Evolutionary conservation across 2,113 vertebrate species (phyloP), one percentile per base, ranked within the genome.

Genomic region (Pelecanoides urinatrix): DNA sequence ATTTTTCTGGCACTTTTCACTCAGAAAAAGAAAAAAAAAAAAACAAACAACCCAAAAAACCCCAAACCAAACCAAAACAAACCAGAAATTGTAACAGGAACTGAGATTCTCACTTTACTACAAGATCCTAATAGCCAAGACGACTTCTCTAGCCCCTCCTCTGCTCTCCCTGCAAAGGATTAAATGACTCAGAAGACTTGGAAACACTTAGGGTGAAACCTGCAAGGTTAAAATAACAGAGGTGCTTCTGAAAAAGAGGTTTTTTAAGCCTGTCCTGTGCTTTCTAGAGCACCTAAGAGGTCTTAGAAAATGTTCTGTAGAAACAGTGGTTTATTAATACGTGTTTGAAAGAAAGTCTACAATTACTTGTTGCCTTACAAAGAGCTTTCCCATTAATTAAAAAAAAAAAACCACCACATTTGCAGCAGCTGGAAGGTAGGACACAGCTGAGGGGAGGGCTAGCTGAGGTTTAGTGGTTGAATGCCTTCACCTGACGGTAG

Each of bases 281-380:
- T 68, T 65, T 42, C 36, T 55, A 11, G 62, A 52, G 42, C 42
- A 38, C 13, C 10, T 14, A 16, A 40, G 30, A 30, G 16, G 6
- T 7, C 47, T 44, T 15, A 22, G 13, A 56, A 72, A n/a, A 40
- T 0, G 1, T 63, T 29, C 27, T 29, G 27, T 30, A 42, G 12
- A 17, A 66, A 16, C 2, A 19, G 6, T 10, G 17, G 8, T 55
- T 84, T 40, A 27, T 63, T 29, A 10, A 44, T 22, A 34, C 0
- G 0, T 0, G 5, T 36, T 49, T 38, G 11, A 67, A 71, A 11
- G 16, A 7, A 16, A 9, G 8, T 32, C 34, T 40, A 1, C 45
- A 44, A 40, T 12, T 61, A 2, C 20, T 27, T 40, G 23, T 10
- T 58, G 36, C 61, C 26, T 66, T 72, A 49, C 29, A 27, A 44